phyloP scores from a whole-genome alignment of 1,140 invertebrate species.

The Sitobion miscanthi region DNA sequence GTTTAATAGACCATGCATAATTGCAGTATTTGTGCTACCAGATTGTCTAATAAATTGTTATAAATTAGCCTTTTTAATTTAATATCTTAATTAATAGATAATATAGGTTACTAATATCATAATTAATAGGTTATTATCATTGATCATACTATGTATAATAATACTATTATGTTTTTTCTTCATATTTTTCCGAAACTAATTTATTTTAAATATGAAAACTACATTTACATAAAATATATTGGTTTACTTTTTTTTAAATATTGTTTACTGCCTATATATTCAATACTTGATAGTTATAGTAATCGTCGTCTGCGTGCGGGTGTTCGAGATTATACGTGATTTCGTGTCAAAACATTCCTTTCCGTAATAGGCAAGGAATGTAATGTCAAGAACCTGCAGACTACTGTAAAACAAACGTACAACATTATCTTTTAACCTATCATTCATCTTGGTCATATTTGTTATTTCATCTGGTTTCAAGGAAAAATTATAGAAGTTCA shows the following conservation, averaged over 20 bases:
- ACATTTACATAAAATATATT: background rate
- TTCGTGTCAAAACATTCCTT: slow-evolving; percentile 52
- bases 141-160: too few relatives aligned
- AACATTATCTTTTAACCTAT: slow-evolving; percentile 16
- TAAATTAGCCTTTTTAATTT: background rate
- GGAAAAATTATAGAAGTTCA: background rate
- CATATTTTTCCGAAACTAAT: background rate
- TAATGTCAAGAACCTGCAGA: slow-evolving; percentile 23
- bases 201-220: background rate
- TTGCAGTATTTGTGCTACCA: background rate
- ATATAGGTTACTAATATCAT: background rate
- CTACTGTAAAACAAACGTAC: slow-evolving; percentile 34
- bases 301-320: slow-evolving; percentile 1
- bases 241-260: background rate
- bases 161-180: background rate
- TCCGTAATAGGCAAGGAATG: slow-evolving; percentile 53
- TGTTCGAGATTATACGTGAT: slow-evolving; percentile 53
- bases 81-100: background rate
- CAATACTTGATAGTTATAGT: background rate
- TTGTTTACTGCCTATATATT: background rate
- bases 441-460: slow-evolving; percentile 15
- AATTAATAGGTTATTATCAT: background rate
- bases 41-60: background rate
- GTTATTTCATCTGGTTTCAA: background rate
- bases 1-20: background rate